phyloP scores from a whole-genome alignment of 2,888 invertebrate species.

The Aromia moschata region DNA sequence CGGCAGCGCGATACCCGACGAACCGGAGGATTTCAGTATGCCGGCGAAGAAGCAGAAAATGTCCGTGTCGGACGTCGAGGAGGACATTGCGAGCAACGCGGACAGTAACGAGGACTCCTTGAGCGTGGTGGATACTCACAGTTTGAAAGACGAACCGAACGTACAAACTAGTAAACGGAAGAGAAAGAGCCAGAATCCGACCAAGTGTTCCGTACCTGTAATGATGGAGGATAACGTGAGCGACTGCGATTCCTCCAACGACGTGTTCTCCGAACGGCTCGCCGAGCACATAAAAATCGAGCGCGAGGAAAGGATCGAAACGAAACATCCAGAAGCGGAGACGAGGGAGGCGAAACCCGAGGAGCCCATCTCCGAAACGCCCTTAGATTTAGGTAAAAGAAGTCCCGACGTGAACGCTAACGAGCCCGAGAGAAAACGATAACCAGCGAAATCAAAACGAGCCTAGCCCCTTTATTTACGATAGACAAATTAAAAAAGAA shows the following conservation, averaged over 20 bases:
- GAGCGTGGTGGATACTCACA: constrained; percentile 67
- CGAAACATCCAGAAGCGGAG: constrained; percentile 41
- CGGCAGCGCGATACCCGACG: constrained; percentile 61
- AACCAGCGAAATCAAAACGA: constrained; percentile 59
- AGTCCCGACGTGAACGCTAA: constrained; percentile 61
- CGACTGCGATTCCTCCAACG: constrained; percentile 71
- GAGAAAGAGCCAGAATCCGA: constrained; percentile 89
- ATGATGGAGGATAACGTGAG: constrained; percentile 67
- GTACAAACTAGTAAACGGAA: constrained; percentile 80
- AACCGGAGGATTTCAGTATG: constrained; percentile 76
- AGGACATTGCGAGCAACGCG: constrained; percentile 68
- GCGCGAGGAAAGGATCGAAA: constrained; percentile 40
- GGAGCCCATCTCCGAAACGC: constrained; percentile 53
- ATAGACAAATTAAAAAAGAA: constrained; percentile 62
- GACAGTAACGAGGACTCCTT: constrained; percentile 74
- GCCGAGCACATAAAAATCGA: constrained; percentile 45
- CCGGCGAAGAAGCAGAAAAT: constrained; percentile 71
- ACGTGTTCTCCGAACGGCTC: constrained; percentile 59
- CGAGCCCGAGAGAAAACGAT: constrained; percentile 57
- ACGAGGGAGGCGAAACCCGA: constrained; percentile 40
- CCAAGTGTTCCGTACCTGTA: constrained; percentile 74
- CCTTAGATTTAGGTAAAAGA: constrained; percentile 64
- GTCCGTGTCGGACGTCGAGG: constrained; percentile 67
- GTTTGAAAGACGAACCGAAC: constrained; percentile 66
- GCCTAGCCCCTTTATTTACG: constrained; percentile 60